phyloP scores from a whole-genome alignment of 2,888 invertebrate genomes.

The Arge pagana region DNA sequence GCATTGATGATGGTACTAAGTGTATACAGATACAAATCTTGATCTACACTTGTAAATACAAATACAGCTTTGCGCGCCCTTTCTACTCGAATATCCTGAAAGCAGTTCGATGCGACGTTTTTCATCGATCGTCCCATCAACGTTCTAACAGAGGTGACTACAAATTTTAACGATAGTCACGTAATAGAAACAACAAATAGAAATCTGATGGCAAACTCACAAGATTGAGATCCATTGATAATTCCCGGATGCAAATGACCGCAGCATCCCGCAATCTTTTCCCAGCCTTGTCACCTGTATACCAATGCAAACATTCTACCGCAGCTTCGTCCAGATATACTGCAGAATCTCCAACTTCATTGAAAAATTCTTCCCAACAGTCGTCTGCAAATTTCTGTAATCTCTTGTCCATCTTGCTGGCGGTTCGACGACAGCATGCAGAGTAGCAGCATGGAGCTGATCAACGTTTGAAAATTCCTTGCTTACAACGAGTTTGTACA shows the following conservation, averaged over 20 bases:
- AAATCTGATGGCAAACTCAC: constrained; percentile 63
- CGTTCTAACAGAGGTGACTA: not conserved
- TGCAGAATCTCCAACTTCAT: constrained; percentile 66
- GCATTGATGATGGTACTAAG: constrained; percentile 65
- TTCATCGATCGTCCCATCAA: not conserved
- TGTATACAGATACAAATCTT: constrained; percentile 62
- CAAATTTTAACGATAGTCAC: no score
- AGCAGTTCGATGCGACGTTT: constrained; percentile 24
- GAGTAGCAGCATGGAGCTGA: no score
- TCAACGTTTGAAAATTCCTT: no score
- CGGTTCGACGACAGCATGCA: no score
- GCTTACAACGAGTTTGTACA: no score
- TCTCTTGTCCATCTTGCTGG: constrained; percentile 10
- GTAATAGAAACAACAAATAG: constrained; percentile 13
- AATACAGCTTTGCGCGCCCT: constrained; percentile 60
- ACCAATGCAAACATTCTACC: constrained; percentile 73
- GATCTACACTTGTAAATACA: constrained; percentile 65
- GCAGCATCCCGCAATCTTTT: constrained; percentile 64
- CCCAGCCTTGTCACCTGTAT: constrained; percentile 63
- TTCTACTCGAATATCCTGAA: constrained; percentile 53
- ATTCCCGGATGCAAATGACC: constrained; percentile 66
- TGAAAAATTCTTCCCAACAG: constrained; percentile 68
- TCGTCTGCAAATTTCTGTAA: constrained; percentile 57
- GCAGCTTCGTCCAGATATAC: constrained; percentile 69
- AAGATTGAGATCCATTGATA: constrained; percentile 64